These are phyloP conservation scores for Ochotona princeps DNA, from an alignment of 2,113 vertebrate genomes.

Conservation along the genomic window DNA sequence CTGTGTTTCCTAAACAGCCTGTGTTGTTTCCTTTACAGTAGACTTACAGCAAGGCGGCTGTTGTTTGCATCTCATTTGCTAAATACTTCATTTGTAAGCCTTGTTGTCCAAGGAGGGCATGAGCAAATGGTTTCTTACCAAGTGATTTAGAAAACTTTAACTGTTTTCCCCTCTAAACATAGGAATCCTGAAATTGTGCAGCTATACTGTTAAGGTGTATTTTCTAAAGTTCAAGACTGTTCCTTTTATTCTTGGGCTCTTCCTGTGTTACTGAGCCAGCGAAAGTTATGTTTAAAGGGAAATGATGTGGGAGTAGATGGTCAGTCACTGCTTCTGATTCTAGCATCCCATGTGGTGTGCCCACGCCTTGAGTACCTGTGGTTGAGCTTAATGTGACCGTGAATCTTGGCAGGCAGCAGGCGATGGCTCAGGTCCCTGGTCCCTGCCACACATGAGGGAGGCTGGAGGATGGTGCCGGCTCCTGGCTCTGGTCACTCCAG, in stretches of 20 bases:
- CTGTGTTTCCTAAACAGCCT: neutral
- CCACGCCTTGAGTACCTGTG: too few species aligned
- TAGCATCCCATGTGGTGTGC: too few species aligned
- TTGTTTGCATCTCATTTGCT: neutral
- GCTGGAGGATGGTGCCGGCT: too few species aligned
- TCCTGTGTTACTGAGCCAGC: neutral
- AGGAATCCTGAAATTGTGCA: too few species aligned
- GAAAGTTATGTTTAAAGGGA: neutral
- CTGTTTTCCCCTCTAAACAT: neutral
- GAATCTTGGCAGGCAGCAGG: too few species aligned
- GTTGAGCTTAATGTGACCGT: too few species aligned
- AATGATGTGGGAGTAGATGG: neutral
- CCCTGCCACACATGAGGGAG: too few species aligned
- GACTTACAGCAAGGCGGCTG: neutral
- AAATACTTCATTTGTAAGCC: neutral
- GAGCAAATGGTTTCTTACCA: too few species aligned
- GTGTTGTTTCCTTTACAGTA: neutral
- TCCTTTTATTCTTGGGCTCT: slow-evolving; percentile 4
- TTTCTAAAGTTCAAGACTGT: slow-evolving; percentile 8
- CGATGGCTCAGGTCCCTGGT: too few species aligned
- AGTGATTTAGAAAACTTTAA: neutral
- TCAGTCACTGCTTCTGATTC: too few species aligned
- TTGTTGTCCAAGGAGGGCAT: neutral
- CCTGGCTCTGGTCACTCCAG: too few species aligned
- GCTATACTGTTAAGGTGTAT: neutral